These are phyloP conservation scores for Ageneiosus marmoratus DNA, from an alignment of 2,113 vertebrate genomes.

Conservation along the genomic window DNA sequence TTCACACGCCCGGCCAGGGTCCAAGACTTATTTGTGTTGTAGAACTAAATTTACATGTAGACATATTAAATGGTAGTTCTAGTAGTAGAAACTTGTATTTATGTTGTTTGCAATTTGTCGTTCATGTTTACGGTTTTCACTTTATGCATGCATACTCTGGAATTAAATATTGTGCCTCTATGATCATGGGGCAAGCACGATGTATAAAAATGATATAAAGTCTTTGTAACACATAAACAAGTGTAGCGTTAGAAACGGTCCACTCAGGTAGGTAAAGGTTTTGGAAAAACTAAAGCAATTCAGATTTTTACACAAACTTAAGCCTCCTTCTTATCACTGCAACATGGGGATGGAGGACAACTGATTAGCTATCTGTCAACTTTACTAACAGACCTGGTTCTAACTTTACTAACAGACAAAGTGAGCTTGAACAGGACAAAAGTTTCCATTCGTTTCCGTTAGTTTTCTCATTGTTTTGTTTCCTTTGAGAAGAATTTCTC, in stretches of 20 bases:
- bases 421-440: too few relatives aligned
- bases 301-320: neutral
- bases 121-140: neutral
- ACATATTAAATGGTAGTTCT: neutral
- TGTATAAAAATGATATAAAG: neutral
- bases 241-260: neutral
- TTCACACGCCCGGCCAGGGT: slow-evolving; percentile 15
- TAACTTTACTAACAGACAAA: too few relatives aligned
- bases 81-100: neutral
- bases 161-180: neutral
- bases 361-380: neutral
- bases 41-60: neutral
- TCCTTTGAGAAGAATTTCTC: too few relatives aligned
- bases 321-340: neutral
- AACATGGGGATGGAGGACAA: neutral
- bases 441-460: too few relatives aligned
- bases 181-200: neutral
- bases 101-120: neutral
- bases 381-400: neutral
- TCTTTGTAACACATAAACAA: neutral
- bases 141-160: neutral
- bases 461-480: too few relatives aligned
- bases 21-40: slow-evolving; percentile 1
- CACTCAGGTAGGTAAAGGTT: neutral
- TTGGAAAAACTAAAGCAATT: neutral